Conservation (phyloP, 2,113 vertebrate species). For the Ancistrus triradiatus region DNA sequence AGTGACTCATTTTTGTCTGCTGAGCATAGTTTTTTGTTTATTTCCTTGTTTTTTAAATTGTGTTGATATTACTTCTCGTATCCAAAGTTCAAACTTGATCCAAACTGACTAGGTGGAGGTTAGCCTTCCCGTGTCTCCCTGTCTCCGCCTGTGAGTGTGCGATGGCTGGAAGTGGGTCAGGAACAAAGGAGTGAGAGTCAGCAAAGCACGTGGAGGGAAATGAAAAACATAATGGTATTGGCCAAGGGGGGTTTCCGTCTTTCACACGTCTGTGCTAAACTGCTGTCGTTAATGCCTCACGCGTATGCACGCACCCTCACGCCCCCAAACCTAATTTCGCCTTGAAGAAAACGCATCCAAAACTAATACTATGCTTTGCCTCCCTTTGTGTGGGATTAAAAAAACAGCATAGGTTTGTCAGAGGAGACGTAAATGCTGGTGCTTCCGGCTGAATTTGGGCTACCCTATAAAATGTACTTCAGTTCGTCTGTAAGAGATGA, state of each 20-base stretch:
- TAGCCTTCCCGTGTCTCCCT: constrained; percentile 1
- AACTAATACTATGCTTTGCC: constrained; percentile 47
- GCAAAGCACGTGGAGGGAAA: constrained; percentile 61
- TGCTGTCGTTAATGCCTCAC: constrained; percentile 52
- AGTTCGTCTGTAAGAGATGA: constrained; percentile 40
- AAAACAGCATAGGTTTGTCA: constrained; percentile 48
- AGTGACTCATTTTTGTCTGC: too few species aligned
- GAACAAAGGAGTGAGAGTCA: constrained; percentile 67
- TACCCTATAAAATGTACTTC: constrained; percentile 60
- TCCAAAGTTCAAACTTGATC: too few species aligned
- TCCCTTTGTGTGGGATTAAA: constrained; percentile 46
- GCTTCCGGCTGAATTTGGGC: constrained; percentile 56
- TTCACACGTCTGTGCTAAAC: constrained; percentile 58
- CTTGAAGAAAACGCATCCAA: constrained; percentile 23
- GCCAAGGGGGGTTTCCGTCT: constrained; percentile 53
- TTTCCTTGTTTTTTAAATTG: too few species aligned
- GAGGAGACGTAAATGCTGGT: constrained; percentile 57
- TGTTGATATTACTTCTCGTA: too few species aligned
- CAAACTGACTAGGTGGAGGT: too few species aligned
- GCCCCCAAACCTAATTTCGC: constrained; percentile 42
- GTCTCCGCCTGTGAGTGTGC: constrained; percentile 57
- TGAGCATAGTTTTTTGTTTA: too few species aligned
- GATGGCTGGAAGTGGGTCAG: constrained; percentile 68
- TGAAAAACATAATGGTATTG: constrained; percentile 58
- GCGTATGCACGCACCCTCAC: constrained; percentile 16